Conservation (phyloP, 1,140 invertebrate species). For the Bombus vancouverensis region DNA sequence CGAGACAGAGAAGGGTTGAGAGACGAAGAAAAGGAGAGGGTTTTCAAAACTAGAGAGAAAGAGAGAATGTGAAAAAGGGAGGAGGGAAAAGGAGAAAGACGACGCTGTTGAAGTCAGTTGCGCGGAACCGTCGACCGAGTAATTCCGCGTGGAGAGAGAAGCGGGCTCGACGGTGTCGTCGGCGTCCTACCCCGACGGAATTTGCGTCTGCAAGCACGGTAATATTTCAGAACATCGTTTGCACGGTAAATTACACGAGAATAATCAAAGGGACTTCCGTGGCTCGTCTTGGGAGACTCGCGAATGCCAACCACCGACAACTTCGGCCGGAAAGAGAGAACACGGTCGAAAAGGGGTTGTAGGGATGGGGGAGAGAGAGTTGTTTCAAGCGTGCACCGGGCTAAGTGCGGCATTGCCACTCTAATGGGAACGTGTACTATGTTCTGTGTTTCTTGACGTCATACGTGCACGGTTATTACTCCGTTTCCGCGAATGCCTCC, state of each 20-base stretch:
- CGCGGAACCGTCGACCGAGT: slow-evolving; percentile 21
- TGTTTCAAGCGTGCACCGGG: slow-evolving; percentile 34
- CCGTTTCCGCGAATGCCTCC: slow-evolving; percentile 1
- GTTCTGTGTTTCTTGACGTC: slow-evolving; percentile 42
- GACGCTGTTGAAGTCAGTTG: not conserved
- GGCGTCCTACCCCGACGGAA: slow-evolving; percentile 18
- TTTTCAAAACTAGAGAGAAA: not conserved
- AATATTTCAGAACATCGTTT: slow-evolving; percentile 58
- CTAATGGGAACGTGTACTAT: slow-evolving; percentile 44
- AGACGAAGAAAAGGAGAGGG: not conserved
- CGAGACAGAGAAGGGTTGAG: not conserved
- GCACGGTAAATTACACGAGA: slow-evolving; percentile 55
- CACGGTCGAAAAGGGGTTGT: not conserved
- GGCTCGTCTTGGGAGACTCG: slow-evolving; percentile 44
- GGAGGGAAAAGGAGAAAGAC: slow-evolving; percentile 13
- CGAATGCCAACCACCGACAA: slow-evolving; percentile 9
- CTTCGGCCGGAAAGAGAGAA: slow-evolving; percentile 20
- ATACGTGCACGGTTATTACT: slow-evolving; percentile 44
- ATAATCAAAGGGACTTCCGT: slow-evolving; percentile 47
- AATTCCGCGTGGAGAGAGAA: slow-evolving; percentile 36
- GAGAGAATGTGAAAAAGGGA: not conserved
- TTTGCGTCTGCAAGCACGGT: slow-evolving; percentile 40
- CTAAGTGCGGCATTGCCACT: slow-evolving; percentile 54
- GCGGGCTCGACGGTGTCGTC: slow-evolving; percentile 37
- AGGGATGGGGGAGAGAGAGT: not conserved